Percentiles rank a stretch among this genome's conserved stretches.
Conservation (phyloP, 2,888 invertebrate genomes). For the Plebejus argus region DNA sequence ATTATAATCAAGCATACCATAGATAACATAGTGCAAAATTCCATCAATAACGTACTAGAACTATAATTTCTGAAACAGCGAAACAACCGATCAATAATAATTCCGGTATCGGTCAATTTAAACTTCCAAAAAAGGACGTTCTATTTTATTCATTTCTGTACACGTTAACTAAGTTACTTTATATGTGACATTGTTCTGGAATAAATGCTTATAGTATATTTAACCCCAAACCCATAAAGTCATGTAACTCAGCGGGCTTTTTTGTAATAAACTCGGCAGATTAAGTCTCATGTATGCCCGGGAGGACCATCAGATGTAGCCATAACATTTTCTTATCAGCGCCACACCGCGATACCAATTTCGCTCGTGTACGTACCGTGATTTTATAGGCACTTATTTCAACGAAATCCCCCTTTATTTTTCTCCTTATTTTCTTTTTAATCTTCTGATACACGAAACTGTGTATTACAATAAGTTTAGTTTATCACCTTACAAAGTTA, state of each 20-base stretch:
- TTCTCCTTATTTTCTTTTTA: slow-evolving; percentile 35
- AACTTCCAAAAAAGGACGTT: too few relatives aligned
- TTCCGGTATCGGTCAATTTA: too few relatives aligned
- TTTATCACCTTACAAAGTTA: neutral
- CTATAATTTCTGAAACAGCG: too few relatives aligned
- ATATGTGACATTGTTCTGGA: neutral
- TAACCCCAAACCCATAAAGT: neutral
- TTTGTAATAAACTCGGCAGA: slow-evolving; percentile 14
- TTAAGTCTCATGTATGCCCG: slow-evolving; percentile 50
- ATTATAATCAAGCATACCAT: too few relatives aligned
- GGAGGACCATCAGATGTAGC: slow-evolving; percentile 59
- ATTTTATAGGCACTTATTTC: slow-evolving; percentile 16
- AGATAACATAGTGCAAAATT: too few relatives aligned
- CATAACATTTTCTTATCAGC: slow-evolving; percentile 69
- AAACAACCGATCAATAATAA: too few relatives aligned
- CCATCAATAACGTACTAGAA: too few relatives aligned
- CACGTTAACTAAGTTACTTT: too few relatives aligned
- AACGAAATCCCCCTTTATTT: slow-evolving; percentile 30
- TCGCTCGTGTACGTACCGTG: slow-evolving; percentile 24
- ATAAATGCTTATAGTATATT: neutral
- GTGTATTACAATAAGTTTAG: neutral
- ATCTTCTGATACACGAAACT: neutral
- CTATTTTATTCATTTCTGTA: too few relatives aligned
- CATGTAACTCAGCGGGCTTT: neutral
- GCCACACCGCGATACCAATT: slow-evolving; percentile 50